Evolutionary conservation across 2,888 invertebrate genomes (phyloP).

Genomic region (Drosophila melanosoma): DNA sequence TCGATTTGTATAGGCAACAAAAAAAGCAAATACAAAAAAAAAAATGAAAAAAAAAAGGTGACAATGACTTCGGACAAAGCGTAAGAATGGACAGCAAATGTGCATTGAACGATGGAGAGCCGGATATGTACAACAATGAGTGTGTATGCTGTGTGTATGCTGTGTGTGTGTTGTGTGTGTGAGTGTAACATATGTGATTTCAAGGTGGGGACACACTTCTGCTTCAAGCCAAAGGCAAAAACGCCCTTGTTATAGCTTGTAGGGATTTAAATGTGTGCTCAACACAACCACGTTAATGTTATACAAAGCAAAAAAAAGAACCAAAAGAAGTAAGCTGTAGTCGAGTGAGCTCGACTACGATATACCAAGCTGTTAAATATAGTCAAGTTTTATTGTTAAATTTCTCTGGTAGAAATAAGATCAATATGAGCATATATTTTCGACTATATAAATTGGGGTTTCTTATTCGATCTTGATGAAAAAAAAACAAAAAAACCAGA

Average conservation of each 20-base stretch:
- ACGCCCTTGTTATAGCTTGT: conserved; percentile 1
- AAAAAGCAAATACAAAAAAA: background rate
- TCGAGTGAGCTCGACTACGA: background rate
- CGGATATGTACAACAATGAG: conserved; percentile 10
- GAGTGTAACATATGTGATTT: conserved; percentile 49
- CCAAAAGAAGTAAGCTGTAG: background rate
- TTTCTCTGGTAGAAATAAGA: too few relatives aligned
- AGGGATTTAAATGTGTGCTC: conserved; percentile 39
- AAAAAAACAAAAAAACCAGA: background rate
- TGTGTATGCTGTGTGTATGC: conserved; percentile 9
- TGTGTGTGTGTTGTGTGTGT: conserved; percentile 6
- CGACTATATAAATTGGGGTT: too few relatives aligned
- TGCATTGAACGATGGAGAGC: conserved; percentile 53
- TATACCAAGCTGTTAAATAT: too few relatives aligned
- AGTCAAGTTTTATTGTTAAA: too few relatives aligned
- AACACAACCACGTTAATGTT: conserved; percentile 36
- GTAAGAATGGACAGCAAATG: conserved; percentile 71
- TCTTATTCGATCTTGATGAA: too few relatives aligned
- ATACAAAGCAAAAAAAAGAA: conserved; percentile 6
- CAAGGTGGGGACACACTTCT: conserved; percentile 20
- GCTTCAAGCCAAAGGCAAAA: background rate
- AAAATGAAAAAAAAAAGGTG: conserved; percentile 64
- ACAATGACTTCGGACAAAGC: conserved; percentile 67
- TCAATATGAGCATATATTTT: too few relatives aligned
- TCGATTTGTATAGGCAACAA: conserved; percentile 36